Conservation (phyloP, 2,888 invertebrate species). For the Noctua comes region DNA sequence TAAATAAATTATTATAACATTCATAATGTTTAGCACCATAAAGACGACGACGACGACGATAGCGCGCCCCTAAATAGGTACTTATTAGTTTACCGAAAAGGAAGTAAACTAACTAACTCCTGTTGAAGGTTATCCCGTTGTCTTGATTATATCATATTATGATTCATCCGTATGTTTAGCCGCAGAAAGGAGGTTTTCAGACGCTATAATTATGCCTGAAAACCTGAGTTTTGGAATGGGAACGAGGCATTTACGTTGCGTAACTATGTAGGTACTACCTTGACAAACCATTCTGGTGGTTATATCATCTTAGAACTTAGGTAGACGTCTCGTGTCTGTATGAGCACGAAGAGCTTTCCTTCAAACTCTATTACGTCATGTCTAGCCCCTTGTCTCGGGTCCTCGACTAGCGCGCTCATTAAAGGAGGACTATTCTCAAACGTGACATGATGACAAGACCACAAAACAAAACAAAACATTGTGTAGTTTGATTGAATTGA, state of each 20-base stretch:
- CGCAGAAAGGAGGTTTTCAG: not conserved
- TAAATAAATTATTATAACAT: slow-evolving; percentile 6
- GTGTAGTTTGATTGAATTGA: slow-evolving; percentile 25
- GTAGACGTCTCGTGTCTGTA: not conserved
- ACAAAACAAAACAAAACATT: not conserved
- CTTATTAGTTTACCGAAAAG: not conserved
- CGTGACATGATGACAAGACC: slow-evolving; percentile 29
- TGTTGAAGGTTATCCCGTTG: slow-evolving; percentile 4
- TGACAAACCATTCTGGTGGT: not conserved
- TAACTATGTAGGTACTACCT: not conserved
- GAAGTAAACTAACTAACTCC: slow-evolving; percentile 9
- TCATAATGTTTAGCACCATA: not conserved
- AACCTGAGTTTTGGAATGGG: not conserved
- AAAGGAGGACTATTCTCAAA: slow-evolving; percentile 32
- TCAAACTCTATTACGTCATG: slow-evolving; percentile 43
- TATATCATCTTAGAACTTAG: slow-evolving; percentile 4
- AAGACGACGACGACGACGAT: not conserved
- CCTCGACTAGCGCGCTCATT: slow-evolving; percentile 42
- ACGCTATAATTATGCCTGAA: not conserved
- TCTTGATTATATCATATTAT: slow-evolving; percentile 1
- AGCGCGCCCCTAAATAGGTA: not conserved
- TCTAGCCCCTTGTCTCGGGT: slow-evolving; percentile 32
- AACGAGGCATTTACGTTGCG: not conserved
- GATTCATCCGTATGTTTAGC: not conserved
- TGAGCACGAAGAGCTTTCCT: slow-evolving; percentile 25